Conservation (phyloP, 2,888 invertebrate species). For the Eledona agricola region DNA sequence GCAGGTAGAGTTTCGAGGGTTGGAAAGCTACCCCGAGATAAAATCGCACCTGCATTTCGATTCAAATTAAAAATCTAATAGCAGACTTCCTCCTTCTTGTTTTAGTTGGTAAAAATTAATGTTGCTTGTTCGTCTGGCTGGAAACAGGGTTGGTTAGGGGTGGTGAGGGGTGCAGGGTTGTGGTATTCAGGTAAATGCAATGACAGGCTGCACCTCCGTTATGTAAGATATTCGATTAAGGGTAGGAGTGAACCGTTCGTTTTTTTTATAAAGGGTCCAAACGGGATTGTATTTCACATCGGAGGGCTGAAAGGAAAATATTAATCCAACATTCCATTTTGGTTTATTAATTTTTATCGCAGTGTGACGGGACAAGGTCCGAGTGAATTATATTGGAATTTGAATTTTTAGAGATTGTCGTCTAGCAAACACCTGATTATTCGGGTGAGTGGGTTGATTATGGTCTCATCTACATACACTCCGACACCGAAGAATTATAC, state of each 20-base stretch:
- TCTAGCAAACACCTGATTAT: conserved; percentile 17
- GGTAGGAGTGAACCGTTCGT: conserved; percentile 35
- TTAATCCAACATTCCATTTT: conserved; percentile 20
- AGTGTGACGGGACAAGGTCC: conserved; percentile 14
- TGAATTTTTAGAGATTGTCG: conserved; percentile 13
- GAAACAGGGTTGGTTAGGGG: conserved; percentile 13
- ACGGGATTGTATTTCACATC: conserved; percentile 37
- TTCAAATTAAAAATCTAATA: conserved; percentile 25
- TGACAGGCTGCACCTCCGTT: conserved; percentile 57
- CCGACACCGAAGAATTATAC: conserved; percentile 11
- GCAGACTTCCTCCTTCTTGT: conserved; percentile 19
- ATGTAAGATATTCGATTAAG: conserved; percentile 44
- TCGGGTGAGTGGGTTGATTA: conserved; percentile 11
- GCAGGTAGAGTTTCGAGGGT: conserved; percentile 51
- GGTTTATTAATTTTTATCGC: conserved; percentile 17
- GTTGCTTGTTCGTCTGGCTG: background rate
- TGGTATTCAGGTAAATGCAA: conserved; percentile 59
- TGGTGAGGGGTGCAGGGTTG: conserved; percentile 38
- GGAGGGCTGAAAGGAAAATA: conserved; percentile 19
- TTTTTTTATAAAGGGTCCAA: conserved; percentile 32
- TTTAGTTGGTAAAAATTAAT: conserved; percentile 17
- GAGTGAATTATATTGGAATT: conserved; percentile 8
- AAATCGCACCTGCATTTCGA: conserved; percentile 28
- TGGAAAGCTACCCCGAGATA: conserved; percentile 21
- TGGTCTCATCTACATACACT: conserved; percentile 12